Evolutionary conservation across 1,140 invertebrate species (phyloP).

Genomic region (Cataglyphis hispanica): DNA sequence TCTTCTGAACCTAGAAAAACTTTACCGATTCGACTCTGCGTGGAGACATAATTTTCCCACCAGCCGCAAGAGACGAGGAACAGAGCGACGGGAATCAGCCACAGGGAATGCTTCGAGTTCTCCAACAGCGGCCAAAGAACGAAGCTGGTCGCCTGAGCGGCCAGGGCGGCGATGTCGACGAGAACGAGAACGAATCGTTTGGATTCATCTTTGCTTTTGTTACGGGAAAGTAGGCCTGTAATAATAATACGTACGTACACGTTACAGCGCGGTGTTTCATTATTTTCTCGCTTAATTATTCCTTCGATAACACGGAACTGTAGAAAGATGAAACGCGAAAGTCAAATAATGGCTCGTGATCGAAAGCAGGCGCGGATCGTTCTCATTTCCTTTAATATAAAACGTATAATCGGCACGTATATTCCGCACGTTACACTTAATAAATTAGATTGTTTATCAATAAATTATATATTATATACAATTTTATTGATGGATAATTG

Average conservation of each 20-base stretch:
- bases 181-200: conserved; percentile 93
- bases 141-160: conserved; percentile 95
- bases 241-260: conserved; percentile 66
- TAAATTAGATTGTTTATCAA: neutral
- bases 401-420: neutral
- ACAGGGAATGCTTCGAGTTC: conserved; percentile 89
- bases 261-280: neutral
- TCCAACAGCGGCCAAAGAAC: conserved; percentile 95
- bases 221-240: conserved; percentile 92
- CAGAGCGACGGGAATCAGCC: conserved; percentile 94
- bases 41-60: conserved; percentile 98
- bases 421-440: neutral
- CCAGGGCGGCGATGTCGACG: conserved; percentile 93
- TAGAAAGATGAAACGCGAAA: conserved; percentile 35
- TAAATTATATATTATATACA: neutral
- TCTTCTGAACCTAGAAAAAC: neutral
- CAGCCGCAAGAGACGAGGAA: conserved; percentile 96
- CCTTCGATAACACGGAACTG: conserved; percentile 23
- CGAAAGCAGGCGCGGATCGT: neutral
- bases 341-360: conserved; percentile 6
- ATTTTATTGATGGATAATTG: neutral
- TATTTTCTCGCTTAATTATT: conserved; percentile 34
- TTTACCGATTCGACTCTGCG: conserved; percentile 91
- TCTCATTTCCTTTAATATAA: neutral
- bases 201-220: conserved; percentile 91